A percentile compares a stretch with the other conserved stretches of the same genome.
phyloP scores from a whole-genome alignment of 2,888 invertebrate species.

The Smittia sp. region DNA sequence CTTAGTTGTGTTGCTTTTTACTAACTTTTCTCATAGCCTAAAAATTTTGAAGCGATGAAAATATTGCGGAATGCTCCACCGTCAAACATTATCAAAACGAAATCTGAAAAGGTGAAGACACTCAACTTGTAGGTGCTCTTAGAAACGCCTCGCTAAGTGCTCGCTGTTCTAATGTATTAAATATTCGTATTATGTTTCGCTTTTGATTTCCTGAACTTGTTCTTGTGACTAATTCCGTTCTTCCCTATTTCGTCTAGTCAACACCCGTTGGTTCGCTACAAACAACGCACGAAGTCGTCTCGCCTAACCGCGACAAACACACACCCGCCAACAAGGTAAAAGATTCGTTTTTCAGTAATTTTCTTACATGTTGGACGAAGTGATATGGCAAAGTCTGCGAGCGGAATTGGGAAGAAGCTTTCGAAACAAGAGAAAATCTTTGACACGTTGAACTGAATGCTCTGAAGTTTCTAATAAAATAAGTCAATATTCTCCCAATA shows the following conservation, averaged over 20 bases:
- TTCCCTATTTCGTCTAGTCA: constrained; percentile 59
- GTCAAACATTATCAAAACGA: constrained; percentile 78
- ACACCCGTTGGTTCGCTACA: constrained; percentile 90
- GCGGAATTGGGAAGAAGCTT: too few species aligned
- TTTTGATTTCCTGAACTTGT: too few species aligned
- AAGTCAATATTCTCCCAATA: constrained; percentile 4
- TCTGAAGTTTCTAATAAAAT: background rate
- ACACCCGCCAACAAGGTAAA: constrained; percentile 76
- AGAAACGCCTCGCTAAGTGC: too few species aligned
- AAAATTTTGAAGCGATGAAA: constrained; percentile 74
- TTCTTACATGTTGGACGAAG: background rate
- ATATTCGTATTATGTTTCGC: too few species aligned
- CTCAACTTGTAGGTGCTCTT: too few species aligned
- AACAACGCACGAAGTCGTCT: constrained; percentile 87
- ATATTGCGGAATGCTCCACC: constrained; percentile 82
- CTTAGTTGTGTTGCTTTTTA: constrained; percentile 46
- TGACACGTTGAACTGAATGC: too few species aligned
- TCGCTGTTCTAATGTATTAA: too few species aligned
- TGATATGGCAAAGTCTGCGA: background rate
- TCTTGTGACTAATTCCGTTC: constrained; percentile 26
- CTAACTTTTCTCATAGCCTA: constrained; percentile 59
- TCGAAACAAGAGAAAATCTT: too few species aligned
- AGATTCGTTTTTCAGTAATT: constrained; percentile 8
- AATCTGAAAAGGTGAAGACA: constrained; percentile 80
- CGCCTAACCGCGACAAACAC: constrained; percentile 85